phyloP scores from a whole-genome alignment of 2,797 vertebrate species.

The Cyclura pinguis region DNA sequence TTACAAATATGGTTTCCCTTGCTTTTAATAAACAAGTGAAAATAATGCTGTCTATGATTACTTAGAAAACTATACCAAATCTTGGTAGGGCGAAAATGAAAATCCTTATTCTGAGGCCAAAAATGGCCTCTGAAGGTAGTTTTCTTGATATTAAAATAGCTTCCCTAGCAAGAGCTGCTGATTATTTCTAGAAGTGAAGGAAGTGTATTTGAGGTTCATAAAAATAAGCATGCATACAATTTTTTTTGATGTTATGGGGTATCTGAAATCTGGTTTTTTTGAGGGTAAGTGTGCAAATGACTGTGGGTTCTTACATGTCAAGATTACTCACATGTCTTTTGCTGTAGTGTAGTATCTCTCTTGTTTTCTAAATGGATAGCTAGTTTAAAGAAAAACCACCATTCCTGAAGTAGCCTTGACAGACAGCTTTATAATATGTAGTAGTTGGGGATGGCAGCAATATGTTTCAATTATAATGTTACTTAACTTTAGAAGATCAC shows the following conservation, averaged over 20 bases:
- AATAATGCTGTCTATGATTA: not conserved
- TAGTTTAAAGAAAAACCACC: not conserved
- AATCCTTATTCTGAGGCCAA: not conserved
- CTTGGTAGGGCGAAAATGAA: not conserved
- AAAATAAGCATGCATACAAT: not conserved
- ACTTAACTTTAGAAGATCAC: constrained; percentile 33
- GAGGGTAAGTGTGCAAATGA: not conserved
- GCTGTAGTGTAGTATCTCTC: not conserved
- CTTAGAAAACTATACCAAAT: not conserved
- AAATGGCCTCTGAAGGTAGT: not conserved
- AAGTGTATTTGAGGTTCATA: not conserved
- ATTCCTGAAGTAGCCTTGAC: constrained; percentile 6
- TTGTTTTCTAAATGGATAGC: not conserved
- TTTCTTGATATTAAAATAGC: not conserved
- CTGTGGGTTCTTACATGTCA: not conserved
- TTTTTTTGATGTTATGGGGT: not conserved
- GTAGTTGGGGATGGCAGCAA: not conserved
- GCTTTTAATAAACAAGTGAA: not conserved
- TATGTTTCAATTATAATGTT: constrained; percentile 49
- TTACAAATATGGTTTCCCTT: not conserved
- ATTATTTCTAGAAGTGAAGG: not conserved
- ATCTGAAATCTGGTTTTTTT: constrained; percentile 1
- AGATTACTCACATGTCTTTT: not conserved
- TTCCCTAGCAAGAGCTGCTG: not conserved
- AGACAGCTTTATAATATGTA: constrained; percentile 39